A percentile compares a stretch with the other conserved stretches of the same genome.
Conservation (phyloP, 2,888 invertebrate genomes). For the Cheilosia impressa region DNA sequence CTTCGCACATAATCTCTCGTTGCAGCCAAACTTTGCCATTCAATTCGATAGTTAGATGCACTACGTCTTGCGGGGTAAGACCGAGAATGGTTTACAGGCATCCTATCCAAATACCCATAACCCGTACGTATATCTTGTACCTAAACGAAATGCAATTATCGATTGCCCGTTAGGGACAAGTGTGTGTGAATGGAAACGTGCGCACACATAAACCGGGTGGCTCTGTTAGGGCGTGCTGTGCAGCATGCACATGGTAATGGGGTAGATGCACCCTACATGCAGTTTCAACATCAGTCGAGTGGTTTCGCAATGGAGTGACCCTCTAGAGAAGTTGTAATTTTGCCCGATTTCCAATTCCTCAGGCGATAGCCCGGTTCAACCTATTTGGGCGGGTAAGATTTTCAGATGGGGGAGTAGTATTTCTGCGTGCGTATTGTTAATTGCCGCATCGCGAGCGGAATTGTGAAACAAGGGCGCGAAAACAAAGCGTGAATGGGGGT, state of each 20-base stretch:
- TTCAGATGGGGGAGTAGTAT: slow-evolving; percentile 22
- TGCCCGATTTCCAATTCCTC: slow-evolving; percentile 48
- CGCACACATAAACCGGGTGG: slow-evolving; percentile 20
- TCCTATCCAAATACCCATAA: background rate
- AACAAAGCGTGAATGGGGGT: background rate
- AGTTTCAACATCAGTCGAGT: slow-evolving; percentile 18
- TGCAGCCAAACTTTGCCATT: slow-evolving; percentile 35
- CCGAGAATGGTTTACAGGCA: slow-evolving; percentile 19
- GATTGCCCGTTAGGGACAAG: slow-evolving; percentile 61
- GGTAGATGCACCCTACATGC: background rate
- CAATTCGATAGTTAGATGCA: slow-evolving; percentile 43
- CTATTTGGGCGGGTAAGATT: slow-evolving; percentile 61
- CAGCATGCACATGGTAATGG: slow-evolving; percentile 7
- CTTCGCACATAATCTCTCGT: slow-evolving; percentile 49
- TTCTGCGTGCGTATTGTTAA: slow-evolving; percentile 1
- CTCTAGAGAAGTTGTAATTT: slow-evolving; percentile 54
- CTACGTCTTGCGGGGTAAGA: slow-evolving; percentile 20
- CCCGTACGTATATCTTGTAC: slow-evolving; percentile 9
- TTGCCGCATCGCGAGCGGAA: slow-evolving; percentile 1
- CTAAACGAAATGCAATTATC: slow-evolving; percentile 71
- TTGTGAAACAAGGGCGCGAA: background rate
- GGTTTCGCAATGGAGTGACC: slow-evolving; percentile 48
- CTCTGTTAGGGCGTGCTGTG: slow-evolving; percentile 2
- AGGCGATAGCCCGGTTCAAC: slow-evolving; percentile 38
- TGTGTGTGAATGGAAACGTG: slow-evolving; percentile 25